Base-by-base conservation (phyloP, 2,797 vertebrate species). In the Notoglanidium macrostoma region DNA sequence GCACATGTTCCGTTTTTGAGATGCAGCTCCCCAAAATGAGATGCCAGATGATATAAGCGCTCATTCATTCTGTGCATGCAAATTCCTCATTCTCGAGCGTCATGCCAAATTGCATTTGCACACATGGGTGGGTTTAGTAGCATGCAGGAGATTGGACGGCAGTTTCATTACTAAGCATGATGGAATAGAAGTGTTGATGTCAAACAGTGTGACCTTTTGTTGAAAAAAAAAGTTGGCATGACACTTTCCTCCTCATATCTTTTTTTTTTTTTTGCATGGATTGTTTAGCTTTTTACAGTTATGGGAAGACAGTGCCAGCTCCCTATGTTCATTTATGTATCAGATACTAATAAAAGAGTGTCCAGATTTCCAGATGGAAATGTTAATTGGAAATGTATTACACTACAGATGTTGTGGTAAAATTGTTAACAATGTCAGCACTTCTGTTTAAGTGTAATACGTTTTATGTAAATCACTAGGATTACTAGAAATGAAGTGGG, bases 21-120 rank as follows among this genome's bases (percentile, higher is more conserved):
- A 12, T 6, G 29, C 29, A 2, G 54, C 2, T 35, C 3, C n/a
- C 19, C 32, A 4, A 73, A 79, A 23, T 59, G 10, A 80, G 63
- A 79, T 51, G 17, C 19, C 46, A 29, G 59, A 51, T 72, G 40
- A 85, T 80, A 51, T 15, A 49, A 17, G 21, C 86, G 87, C 65
- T 74, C 40, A 49, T 67, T 70, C 73, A 49, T 67, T 70, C 73
- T 19, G 32, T 35, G 73, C 74, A 63, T 63, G 77, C 19, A 82
- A 84, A 87, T 86, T 85, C 61, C 70, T 86, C 85, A 67, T 78
- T 88, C 72, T 79, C 74, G n/a, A 72, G 82, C 77, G 46, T 87
- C 81, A 86, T 85, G 86, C 61, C 85, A 89, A 89, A 90, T 88
- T 90, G 76, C 68, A 80, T 86, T 89, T 89, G 81, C 84, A 89